Evolutionary conservation across 1,140 invertebrate genomes (phyloP).

Genomic region (Drosophila kanapiae): DNA sequence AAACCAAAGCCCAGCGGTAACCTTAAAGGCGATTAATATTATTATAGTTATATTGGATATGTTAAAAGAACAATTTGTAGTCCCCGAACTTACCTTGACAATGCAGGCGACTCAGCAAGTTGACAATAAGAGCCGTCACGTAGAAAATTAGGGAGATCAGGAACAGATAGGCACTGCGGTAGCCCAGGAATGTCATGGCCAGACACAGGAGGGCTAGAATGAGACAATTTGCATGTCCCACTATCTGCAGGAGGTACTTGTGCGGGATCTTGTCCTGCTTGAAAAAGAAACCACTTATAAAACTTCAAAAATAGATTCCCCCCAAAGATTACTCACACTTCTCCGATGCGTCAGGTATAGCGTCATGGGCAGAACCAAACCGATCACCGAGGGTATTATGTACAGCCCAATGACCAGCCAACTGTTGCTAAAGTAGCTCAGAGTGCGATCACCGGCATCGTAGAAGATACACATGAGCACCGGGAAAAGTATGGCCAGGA

Average conservation of each 20-base stretch:
- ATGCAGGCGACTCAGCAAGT: conserved; percentile 63
- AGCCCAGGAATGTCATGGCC: conserved; percentile 35
- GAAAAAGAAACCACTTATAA: neutral
- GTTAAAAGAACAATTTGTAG: neutral
- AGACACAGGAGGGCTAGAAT: conserved; percentile 67
- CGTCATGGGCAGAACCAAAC: conserved; percentile 51
- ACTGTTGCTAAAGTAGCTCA: conserved; percentile 90
- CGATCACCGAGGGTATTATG: conserved; percentile 86
- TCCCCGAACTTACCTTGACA: conserved; percentile 62
- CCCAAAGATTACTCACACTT: conserved; percentile 86
- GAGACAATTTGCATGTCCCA: conserved; percentile 68
- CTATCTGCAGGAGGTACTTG: conserved; percentile 68
- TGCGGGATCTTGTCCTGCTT: conserved; percentile 59
- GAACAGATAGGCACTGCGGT: conserved; percentile 68
- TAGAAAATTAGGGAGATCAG: conserved; percentile 77
- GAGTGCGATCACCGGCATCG: conserved; percentile 85
- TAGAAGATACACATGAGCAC: conserved; percentile 85
- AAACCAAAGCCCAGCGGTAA: conserved; percentile 87
- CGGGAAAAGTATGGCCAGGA: conserved; percentile 87
- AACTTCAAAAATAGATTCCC: fast-evolving
- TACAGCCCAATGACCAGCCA: conserved; percentile 88
- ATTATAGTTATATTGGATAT: neutral
- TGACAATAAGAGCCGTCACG: conserved; percentile 56
- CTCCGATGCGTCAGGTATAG: conserved; percentile 53
- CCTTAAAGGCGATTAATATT: neutral